Base-by-base conservation (phyloP, 2,113 vertebrate genomes). In the Himantopus leucocephalus region DNA sequence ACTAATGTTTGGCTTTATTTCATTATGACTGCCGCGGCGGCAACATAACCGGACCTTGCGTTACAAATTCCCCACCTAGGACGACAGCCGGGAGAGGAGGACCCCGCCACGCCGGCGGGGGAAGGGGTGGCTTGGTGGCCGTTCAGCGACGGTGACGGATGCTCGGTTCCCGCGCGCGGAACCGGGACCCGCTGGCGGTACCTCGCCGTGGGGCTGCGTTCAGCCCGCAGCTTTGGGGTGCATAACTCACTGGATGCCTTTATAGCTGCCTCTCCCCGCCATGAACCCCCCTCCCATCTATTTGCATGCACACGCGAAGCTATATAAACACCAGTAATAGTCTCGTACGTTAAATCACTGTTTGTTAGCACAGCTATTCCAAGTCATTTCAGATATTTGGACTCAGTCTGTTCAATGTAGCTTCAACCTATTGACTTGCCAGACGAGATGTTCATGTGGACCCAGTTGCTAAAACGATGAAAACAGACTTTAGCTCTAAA, bases 401-500 rank as follows among this genome's bases (percentile, higher is more conserved):
- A 14, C 64, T 74, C 73, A 2, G 74, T 74, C 80, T 80, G 79
- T 32, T 83, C 63, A 55, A 39, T 47, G 80, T 35, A 75, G 81
- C 53, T 85, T 68, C 94, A 93, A 63, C 56, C 91, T 64, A 59
- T 7, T 91, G 87, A 64, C 87, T 95, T 60, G 91, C 89, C 80
- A 93, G 95, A 81, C 63, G 85, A 87, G 73, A 60, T 62, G 50
- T 37, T 95, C 90, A 7, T 68, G 85, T n/a, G 74, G 90, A 93
- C 86, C 52, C 63, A 35, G 73, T 55, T 63, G 79, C 94, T 89
- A 72, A 85, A 93, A 66, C 14, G 75, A 39, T 45, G 63, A 67
- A 85, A 92, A 56, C 72, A 78, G 94, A 87, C 92, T 92, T 84
- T 5, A 72, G 86, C 86, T 82, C 77, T 60, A 68, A 95, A 94